A percentile compares a stretch with the other conserved stretches of the same genome.
Evolutionary conservation across 2,888 invertebrate species (phyloP).

Genomic region (Polyploca ridens): DNA sequence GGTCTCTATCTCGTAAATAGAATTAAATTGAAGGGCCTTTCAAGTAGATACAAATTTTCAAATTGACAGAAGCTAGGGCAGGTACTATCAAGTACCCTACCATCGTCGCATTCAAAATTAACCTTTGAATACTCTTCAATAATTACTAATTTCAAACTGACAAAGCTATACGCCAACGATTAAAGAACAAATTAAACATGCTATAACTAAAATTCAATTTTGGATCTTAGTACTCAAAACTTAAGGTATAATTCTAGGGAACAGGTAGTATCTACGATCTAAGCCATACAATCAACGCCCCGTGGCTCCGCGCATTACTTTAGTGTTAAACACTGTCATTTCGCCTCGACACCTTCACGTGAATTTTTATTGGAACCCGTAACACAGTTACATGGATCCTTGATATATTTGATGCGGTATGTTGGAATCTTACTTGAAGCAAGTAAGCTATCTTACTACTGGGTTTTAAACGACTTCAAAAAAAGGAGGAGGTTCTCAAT

Average conservation of each 20-base stretch:
- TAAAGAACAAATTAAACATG: background rate
- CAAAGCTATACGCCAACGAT: background rate
- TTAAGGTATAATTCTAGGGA: background rate
- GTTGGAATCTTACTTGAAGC: background rate
- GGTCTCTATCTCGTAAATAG: too few species aligned
- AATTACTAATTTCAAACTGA: background rate
- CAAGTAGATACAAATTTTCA: too few species aligned
- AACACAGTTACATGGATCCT: slow-evolving; percentile 41
- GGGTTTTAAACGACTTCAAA: too few species aligned
- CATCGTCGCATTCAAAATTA: background rate
- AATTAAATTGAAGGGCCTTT: too few species aligned
- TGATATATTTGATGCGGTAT: slow-evolving; percentile 42
- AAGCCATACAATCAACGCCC: slow-evolving; percentile 31
- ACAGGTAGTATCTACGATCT: slow-evolving; percentile 11
- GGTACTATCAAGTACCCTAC: background rate
- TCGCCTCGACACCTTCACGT: slow-evolving; percentile 69
- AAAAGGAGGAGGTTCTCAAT: too few species aligned
- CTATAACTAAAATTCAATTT: background rate
- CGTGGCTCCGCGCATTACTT: slow-evolving; percentile 36
- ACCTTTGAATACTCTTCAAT: background rate
- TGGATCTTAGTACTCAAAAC: background rate
- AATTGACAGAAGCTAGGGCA: too few species aligned
- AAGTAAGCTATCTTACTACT: too few species aligned
- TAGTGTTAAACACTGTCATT: slow-evolving; percentile 53
- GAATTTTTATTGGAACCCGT: slow-evolving; percentile 62